Evolutionary conservation across 2,797 vertebrate genomes (phyloP), one percentile per base, ranked within the genome.

Genomic region (Bovichtus diacanthus): DNA sequence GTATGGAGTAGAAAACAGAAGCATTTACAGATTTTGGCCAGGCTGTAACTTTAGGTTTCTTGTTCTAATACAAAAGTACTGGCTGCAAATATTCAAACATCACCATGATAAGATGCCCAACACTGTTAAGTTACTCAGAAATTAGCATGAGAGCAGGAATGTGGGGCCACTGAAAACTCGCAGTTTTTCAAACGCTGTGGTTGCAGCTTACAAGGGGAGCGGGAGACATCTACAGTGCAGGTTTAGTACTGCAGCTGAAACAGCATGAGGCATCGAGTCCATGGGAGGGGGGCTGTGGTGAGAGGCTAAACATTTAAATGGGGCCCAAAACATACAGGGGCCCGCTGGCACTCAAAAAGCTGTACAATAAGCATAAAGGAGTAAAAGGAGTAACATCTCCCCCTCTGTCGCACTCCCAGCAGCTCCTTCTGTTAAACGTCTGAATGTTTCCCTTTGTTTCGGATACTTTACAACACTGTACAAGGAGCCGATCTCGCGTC

Each of bases 311-410:
- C 74, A 83, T 80, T 79, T 83, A 74, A 90, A 76, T 72, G 87
- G 92, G 75, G 80, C 84, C 87, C 72, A 10, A 46, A 80, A 70
- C 86, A 88, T 83, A 86, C 77, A 78, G 55, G 63, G 78, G 78
- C 81, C 84, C 27, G 19, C 83, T 89, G 90, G 92, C 88, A 87
- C 90, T 90, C 79, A 83, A 84, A 90, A 87, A 88, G 84, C 84
- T 92, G 86, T 90, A 92, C 84, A 90, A 80, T 79, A 91, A 92
- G 81, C 84, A 63, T 76, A 59, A 85, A 54, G 70, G 76, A 81
- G 64, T 31, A 66, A 68, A 69, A 74, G 70, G 68, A 84, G 70
- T 31, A 54, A 69, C 69, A 53, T 25, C 53, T 44, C 60, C 72
- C 71, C 44, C 67, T 69, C 46, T 29, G 59, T 27, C 62, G 18